Evolutionary conservation across 2,113 vertebrate genomes (phyloP).

Genomic region (Gasterosteus nipponicus): DNA sequence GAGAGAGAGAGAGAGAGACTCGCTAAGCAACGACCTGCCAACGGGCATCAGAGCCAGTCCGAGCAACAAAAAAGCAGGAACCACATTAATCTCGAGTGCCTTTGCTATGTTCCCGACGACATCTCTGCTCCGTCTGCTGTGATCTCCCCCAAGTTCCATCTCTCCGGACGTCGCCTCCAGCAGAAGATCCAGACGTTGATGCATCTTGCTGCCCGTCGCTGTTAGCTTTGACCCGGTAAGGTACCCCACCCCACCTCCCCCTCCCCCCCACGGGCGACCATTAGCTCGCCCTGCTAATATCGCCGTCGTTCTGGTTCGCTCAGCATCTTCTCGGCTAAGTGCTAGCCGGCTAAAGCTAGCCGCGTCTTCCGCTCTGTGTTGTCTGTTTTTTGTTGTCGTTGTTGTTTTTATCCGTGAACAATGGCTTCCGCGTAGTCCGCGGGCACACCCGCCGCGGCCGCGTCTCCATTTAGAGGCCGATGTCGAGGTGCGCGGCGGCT

Average conservation of each 20-base stretch:
- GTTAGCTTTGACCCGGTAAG: constrained; percentile 83
- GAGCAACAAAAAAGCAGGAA: constrained; percentile 62
- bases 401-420: not conserved
- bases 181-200: constrained; percentile 61
- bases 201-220: constrained; percentile 66
- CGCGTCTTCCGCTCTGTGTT: constrained; percentile 2
- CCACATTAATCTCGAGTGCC: constrained; percentile 43
- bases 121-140: constrained; percentile 41
- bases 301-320: constrained; percentile 43
- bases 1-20: constrained; percentile 21
- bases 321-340: constrained; percentile 59
- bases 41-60: constrained; percentile 65
- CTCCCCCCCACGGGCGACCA: constrained; percentile 8
- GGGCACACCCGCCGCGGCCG: fast-evolving
- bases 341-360: constrained; percentile 60
- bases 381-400: not conserved
- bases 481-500: fast-evolving
- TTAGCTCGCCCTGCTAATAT: constrained; percentile 66
- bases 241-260: constrained; percentile 13
- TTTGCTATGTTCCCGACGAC: constrained; percentile 64
- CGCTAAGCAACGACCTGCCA: constrained; percentile 68
- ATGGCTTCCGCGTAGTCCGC: fast-evolving
- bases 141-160: constrained; percentile 43
- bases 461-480: not conserved
- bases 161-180: constrained; percentile 47